Percentiles rank a stretch among this genome's conserved stretches.
These are phyloP conservation scores for Psettodes erumei DNA, from an alignment of 2,113 vertebrate species.

Conservation along the genomic window DNA sequence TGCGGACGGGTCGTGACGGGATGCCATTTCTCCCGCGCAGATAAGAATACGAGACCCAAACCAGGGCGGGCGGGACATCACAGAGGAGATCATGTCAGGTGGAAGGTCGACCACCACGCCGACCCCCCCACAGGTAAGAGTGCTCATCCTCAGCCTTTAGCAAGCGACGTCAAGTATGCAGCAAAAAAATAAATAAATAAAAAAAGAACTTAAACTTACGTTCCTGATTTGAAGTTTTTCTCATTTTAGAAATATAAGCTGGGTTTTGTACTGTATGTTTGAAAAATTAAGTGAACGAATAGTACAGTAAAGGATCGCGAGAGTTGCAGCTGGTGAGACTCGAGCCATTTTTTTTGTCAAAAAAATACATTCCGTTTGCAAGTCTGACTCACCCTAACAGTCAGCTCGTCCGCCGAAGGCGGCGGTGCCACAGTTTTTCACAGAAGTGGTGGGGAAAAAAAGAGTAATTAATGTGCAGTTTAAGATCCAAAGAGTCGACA, in stretches of 20 bases:
- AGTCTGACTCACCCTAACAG: neutral
- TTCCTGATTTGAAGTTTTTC: neutral
- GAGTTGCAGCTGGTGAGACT: neutral
- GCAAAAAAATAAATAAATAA: neutral
- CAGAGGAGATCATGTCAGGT: slow-evolving; percentile 98
- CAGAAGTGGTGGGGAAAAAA: no score
- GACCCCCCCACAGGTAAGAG: slow-evolving; percentile 93
- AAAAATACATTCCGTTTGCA: neutral
- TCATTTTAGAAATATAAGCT: neutral
- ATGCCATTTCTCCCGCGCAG: slow-evolving; percentile 71
- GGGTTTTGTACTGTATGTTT: neutral
- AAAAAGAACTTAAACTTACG: no score
- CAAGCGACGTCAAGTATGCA: neutral
- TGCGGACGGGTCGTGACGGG: slow-evolving; percentile 23
- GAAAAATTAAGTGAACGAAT: slow-evolving; percentile 1
- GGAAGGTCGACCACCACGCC: slow-evolving; percentile 92
- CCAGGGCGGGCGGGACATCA: slow-evolving; percentile 97
- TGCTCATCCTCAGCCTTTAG: neutral
- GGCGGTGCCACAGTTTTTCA: neutral
- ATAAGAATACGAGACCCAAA: slow-evolving; percentile 99
- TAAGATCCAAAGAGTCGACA: no score
- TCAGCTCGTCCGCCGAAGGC: neutral
- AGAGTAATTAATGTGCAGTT: neutral
- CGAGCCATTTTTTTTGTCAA: no score
- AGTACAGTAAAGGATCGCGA: neutral